Evolutionary conservation across 2,797 vertebrate genomes (phyloP).

Genomic region (Brachymystax lenok): DNA sequence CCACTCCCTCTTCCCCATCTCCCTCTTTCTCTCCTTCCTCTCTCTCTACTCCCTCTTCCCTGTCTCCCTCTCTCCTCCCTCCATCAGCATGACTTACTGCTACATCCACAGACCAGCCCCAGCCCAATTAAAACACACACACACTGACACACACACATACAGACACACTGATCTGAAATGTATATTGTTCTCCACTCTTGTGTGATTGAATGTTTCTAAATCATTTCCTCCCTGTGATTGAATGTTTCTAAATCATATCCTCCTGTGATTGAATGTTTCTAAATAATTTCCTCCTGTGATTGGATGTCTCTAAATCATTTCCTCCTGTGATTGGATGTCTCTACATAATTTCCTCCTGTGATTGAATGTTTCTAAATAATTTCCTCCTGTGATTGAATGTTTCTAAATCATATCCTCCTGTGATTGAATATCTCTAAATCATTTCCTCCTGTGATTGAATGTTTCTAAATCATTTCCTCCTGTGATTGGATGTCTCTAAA

Average conservation of each 20-base stretch:
- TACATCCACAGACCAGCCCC: constrained; percentile 84
- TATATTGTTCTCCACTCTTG: constrained; percentile 23
- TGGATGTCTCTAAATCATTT: neutral
- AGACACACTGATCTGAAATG: constrained; percentile 39
- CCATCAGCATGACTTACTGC: constrained; percentile 81
- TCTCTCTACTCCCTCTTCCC: constrained; percentile 49
- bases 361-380: neutral
- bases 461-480: neutral
- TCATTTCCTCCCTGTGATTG: constrained; percentile 1
- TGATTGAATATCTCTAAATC: neutral
- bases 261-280: neutral
- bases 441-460: constrained; percentile 6
- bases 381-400: constrained; percentile 3
- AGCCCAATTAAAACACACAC: constrained; percentile 82
- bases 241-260: neutral
- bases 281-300: neutral
- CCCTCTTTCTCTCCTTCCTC: constrained; percentile 43
- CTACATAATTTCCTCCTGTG: neutral
- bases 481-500: neutral
- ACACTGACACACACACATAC: no score
- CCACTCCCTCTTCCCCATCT: neutral
- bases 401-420: neutral
- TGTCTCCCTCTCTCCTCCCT: constrained; percentile 45
- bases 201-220: no score
- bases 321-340: constrained; percentile 1